Evolutionary conservation across 2,797 vertebrate species (phyloP).

Genomic region (Bothrops alternatus): DNA sequence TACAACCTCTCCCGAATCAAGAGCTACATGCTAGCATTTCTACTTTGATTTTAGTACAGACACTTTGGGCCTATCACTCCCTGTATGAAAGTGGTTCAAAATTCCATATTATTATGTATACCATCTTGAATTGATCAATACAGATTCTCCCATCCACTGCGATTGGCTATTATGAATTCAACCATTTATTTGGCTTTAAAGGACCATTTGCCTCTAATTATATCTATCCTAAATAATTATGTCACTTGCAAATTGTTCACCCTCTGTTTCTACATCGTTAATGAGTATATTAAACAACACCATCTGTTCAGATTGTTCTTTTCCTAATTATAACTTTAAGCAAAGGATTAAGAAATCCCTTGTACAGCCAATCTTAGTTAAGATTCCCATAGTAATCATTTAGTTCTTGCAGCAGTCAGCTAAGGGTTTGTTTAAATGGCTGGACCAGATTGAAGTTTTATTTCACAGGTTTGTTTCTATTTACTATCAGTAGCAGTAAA

Average conservation of each 20-base stretch:
- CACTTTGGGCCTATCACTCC: not conserved
- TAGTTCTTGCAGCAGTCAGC: slow-evolving; percentile 20
- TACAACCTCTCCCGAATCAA: not conserved
- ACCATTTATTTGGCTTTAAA: slow-evolving; percentile 36
- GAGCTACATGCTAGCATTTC: not conserved
- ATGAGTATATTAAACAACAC: slow-evolving; percentile 42
- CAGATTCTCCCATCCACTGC: not conserved
- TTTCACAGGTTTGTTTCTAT: slow-evolving; percentile 17
- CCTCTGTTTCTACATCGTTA: slow-evolving; percentile 40
- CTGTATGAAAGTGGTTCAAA: not conserved
- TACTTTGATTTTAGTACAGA: not conserved
- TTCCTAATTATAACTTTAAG: slow-evolving; percentile 40
- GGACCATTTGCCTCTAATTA: slow-evolving; percentile 35
- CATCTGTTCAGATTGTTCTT: slow-evolving; percentile 44
- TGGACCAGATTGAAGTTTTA: slow-evolving; percentile 11
- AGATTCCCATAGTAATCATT: slow-evolving; percentile 24
- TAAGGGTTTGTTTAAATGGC: slow-evolving; percentile 1
- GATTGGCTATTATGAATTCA: slow-evolving; percentile 23
- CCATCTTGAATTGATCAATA: slow-evolving; percentile 12
- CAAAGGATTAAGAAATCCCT: slow-evolving; percentile 34
- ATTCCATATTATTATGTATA: slow-evolving; percentile 17
- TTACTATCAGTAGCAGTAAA: slow-evolving; percentile 17
- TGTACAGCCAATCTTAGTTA: slow-evolving; percentile 14
- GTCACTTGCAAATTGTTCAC: slow-evolving; percentile 44
- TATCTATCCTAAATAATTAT: slow-evolving; percentile 43